Percentiles rank a stretch among this genome's conserved stretches.
These are phyloP conservation scores for Acromyrmex charruanus DNA, from an alignment of 1,140 invertebrate species.

Conservation along the genomic window DNA sequence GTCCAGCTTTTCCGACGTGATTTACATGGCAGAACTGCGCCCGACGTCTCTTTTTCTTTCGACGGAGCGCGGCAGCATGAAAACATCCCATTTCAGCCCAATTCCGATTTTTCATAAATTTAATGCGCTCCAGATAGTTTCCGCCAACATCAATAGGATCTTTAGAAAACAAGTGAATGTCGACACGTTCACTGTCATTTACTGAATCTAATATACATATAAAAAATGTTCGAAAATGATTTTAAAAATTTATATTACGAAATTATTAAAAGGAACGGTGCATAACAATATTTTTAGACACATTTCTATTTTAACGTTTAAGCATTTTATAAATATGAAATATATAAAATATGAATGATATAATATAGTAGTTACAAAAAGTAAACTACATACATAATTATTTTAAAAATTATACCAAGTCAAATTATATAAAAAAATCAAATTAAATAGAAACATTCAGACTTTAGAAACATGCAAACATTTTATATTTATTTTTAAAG, in stretches of 20 bases:
- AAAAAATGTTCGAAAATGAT: neutral
- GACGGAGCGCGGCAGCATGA: conserved; percentile 15
- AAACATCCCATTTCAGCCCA: conserved; percentile 35
- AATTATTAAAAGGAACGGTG: neutral
- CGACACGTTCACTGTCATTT: conserved; percentile 8
- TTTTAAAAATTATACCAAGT: neutral
- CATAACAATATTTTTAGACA: neutral
- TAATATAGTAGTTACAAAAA: too few species aligned
- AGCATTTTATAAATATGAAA: neutral
- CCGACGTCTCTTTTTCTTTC: conserved; percentile 38
- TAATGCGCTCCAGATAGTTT: neutral
- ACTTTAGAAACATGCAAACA: neutral
- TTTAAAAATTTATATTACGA: conserved; percentile 5
- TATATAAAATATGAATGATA: neutral
- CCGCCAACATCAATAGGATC: neutral
- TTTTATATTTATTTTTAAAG: neutral
- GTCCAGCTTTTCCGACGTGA: conserved; percentile 57
- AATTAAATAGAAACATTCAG: neutral
- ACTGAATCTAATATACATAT: neutral
- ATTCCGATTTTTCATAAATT: conserved; percentile 49
- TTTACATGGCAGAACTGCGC: conserved; percentile 60
- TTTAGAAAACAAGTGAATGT: neutral
- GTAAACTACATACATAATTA: neutral
- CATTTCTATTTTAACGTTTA: neutral
- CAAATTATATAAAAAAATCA: neutral